Evolutionary conservation across 2,113 vertebrate species (phyloP).

Genomic region (Pelobates fuscus): DNA sequence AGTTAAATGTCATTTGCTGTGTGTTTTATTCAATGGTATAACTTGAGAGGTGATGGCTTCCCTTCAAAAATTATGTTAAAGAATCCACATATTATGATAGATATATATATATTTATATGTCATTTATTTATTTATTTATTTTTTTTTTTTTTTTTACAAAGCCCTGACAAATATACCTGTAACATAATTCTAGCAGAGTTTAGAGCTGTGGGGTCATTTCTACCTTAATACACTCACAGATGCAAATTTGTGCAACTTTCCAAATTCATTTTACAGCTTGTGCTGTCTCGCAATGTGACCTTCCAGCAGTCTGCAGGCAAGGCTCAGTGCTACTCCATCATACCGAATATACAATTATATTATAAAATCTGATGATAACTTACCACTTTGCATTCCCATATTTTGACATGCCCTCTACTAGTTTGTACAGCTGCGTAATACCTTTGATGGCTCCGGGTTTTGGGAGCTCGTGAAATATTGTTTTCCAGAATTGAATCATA

Average conservation of each 20-base stretch:
- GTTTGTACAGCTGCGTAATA: slow-evolving; percentile 22
- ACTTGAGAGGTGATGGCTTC: too few relatives aligned
- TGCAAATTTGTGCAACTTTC: background rate
- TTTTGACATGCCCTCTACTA: background rate
- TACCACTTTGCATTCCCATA: background rate
- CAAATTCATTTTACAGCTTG: background rate
- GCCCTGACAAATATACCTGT: too few relatives aligned
- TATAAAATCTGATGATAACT: slow-evolving; percentile 17
- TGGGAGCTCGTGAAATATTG: slow-evolving; percentile 30
- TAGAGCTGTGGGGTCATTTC: too few relatives aligned
- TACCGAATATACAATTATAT: slow-evolving; percentile 12
- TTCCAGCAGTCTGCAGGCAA: background rate
- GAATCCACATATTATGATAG: too few relatives aligned
- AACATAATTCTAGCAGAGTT: too few relatives aligned
- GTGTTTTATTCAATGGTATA: too few relatives aligned
- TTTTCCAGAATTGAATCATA: slow-evolving; percentile 3
- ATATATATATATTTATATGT: too few relatives aligned
- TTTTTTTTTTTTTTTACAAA: too few relatives aligned
- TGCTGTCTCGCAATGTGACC: slow-evolving; percentile 3
- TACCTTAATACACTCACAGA: too few relatives aligned
- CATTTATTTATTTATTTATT: too few relatives aligned
- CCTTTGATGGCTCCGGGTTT: slow-evolving; percentile 17
- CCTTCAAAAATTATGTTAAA: too few relatives aligned
- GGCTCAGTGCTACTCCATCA: background rate
- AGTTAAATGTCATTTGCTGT: too few relatives aligned